Base-by-base conservation (phyloP, 1,140 invertebrate species). In the Scaptomyza graminum region DNA sequence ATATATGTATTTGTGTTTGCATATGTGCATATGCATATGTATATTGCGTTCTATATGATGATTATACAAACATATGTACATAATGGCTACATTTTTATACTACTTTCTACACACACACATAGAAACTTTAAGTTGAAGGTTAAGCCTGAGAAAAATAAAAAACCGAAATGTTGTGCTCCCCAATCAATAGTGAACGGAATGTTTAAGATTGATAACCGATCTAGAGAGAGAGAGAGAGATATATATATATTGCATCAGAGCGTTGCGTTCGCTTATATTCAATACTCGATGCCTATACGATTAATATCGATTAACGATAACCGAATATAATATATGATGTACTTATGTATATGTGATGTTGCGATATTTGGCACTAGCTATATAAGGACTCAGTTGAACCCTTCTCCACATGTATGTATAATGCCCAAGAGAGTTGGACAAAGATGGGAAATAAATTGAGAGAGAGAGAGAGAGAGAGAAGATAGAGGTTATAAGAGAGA, bases 301-400 rank as follows among this genome's bases (percentile, higher is more conserved):
- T 41, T 63, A 62, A 55, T 69, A 69, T 68, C 66, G 66, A 69
- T 57, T 41, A 41, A 43, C 65, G 65, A 68, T 54, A 62, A 62
- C 65, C 65, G 65, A 41, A 52, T 60, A 60, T 34, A 16, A 68
- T 62, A 64, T 69, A 64, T n/a, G n/a, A n/a, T 69, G 67, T 51
- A 56, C 67, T 56, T 70, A 64, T 56, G 55, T 72, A 72, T 72
- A 72, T 72, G 69, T 67, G 63, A 72, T 72, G 69, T 72, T 72
- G 69, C 67, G 69, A 72, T 72, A 72, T 72, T 72, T 72, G 69
- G 67, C 54, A 67, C 55, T 72, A 72, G 68, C 68, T 12, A 71
- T 66, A 54, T 71, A 71, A 65, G 62, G 25, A 31, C 50, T 60
- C 11, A 54, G 43, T 72, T 72, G 9, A 39, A 47, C 31, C 9